Conservation (phyloP, 2,888 invertebrate genomes). For the Acrocera orbiculus region DNA sequence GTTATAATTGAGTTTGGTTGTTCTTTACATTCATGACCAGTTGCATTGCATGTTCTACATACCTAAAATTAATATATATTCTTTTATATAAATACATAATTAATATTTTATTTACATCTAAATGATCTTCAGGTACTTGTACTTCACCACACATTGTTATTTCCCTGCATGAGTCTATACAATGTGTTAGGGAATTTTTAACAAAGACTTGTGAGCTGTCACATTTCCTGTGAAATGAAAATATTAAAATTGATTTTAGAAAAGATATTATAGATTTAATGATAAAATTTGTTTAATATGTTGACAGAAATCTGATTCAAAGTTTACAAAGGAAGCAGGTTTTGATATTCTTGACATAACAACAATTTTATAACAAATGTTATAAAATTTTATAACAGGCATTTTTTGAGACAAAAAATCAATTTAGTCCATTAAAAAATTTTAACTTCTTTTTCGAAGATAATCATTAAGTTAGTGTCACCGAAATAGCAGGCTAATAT, state of each 20-base stretch:
- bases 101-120: slow-evolving; percentile 59
- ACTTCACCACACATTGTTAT: slow-evolving; percentile 94
- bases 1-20: slow-evolving; percentile 38
- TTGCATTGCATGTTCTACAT: slow-evolving; percentile 74
- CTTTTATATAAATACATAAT: neutral
- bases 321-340: too few species aligned
- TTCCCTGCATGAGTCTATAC: slow-evolving; percentile 64
- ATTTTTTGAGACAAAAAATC: too few species aligned
- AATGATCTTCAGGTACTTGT: slow-evolving; percentile 76
- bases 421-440: too few species aligned
- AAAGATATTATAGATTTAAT: neutral
- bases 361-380: too few species aligned
- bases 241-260: slow-evolving; percentile 5
- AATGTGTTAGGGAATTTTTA: slow-evolving; percentile 66
- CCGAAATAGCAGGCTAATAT: too few species aligned
- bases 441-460: too few species aligned
- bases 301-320: neutral
- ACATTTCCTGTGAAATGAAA: slow-evolving; percentile 52
- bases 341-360: too few species aligned
- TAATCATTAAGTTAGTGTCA: too few species aligned
- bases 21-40: slow-evolving; percentile 61
- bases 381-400: too few species aligned
- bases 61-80: slow-evolving; percentile 35
- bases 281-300: neutral
- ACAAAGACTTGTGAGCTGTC: slow-evolving; percentile 76